Evolutionary conservation across 2,888 invertebrate genomes (phyloP), one percentile per base, ranked within the genome.

Genomic region (Gordius sp.): DNA sequence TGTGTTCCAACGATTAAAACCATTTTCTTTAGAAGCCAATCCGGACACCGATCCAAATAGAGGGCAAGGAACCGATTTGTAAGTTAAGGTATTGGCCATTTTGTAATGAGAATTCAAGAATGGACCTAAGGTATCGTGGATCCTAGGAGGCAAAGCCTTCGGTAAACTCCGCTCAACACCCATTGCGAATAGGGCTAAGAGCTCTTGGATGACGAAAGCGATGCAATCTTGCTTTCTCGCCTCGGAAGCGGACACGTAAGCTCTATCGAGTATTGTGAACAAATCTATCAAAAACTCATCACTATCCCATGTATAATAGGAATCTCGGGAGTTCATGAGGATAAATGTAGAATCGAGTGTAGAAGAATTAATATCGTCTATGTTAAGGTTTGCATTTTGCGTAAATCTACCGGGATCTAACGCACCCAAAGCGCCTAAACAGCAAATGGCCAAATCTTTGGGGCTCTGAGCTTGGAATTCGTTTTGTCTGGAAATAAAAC

Each of bases 141-240:
- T 8, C 13, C 20, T 23, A 20, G 47, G n/a, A 47, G 47, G 47
- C 20, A 47, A 4, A 18, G 8, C 20, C n/a, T 20, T 20, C 47
- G n/a, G 20, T 18, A 47, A 47, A 20, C 4, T 18, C 4, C 20
- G 8, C 8, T 8, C 13, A 47, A 4, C 20, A 8, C n/a, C 4
- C 47, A 47, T 47, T 4, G 47, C 16, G 20, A 47, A 47, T 18
- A 47, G 47, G 20, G 47, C 47, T 23, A 47, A 20, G 20, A 47
- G 8, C 20, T 47, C 47, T 47, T 47, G 47, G 16, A 47, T 47
- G 20, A 47, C 47, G 47, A n/a, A 47, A 47, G 47, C 47, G 4
- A 20, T 4, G 20, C 47, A 47, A 47, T 47, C 47, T 20, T 47
- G 47, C 23, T 4, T 8, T 8, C 47, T 4, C 8, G 47, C 23